Percentiles rank a stretch among this genome's conserved stretches.
phyloP scores from a whole-genome alignment of 1,140 invertebrate species.

The Lepidostoma basale region DNA sequence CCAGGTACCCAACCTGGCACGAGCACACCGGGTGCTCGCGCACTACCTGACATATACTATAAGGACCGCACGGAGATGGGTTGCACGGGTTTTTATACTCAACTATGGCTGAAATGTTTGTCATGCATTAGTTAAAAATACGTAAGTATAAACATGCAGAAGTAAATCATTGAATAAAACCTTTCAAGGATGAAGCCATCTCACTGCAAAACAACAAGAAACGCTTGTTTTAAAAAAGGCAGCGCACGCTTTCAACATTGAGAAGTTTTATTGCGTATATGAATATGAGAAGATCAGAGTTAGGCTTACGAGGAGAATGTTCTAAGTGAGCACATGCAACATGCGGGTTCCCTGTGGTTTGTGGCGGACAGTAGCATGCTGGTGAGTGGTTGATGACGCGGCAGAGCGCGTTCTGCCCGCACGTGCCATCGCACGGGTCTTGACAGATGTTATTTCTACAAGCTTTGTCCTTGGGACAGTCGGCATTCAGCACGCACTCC shows the following conservation, averaged over 20 bases:
- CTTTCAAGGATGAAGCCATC: no score
- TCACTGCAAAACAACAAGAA: no score
- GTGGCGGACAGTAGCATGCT: slow-evolving; percentile 69
- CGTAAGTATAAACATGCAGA: slow-evolving; percentile 9
- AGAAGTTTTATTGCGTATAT: not conserved
- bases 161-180: not conserved
- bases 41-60: slow-evolving; percentile 67
- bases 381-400: slow-evolving; percentile 79
- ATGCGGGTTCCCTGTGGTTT: slow-evolving; percentile 68
- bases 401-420: slow-evolving; percentile 75
- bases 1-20: slow-evolving; percentile 67
- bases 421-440: slow-evolving; percentile 79
- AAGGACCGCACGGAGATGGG: slow-evolving; percentile 72
- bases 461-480: slow-evolving; percentile 75
- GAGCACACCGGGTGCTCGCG: slow-evolving; percentile 71
- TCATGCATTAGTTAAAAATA: slow-evolving; percentile 33
- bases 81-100: slow-evolving; percentile 61
- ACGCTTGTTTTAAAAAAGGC: no score
- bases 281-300: slow-evolving; percentile 4
- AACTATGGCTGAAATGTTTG: slow-evolving; percentile 35
- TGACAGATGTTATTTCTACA: slow-evolving; percentile 80
- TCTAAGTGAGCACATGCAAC: slow-evolving; percentile 61
- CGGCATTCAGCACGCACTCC: slow-evolving; percentile 74
- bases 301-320: slow-evolving; percentile 43
- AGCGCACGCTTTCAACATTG: not conserved